Evolutionary conservation across 2,797 vertebrate species (phyloP).

Genomic region (Chelon auratus): DNA sequence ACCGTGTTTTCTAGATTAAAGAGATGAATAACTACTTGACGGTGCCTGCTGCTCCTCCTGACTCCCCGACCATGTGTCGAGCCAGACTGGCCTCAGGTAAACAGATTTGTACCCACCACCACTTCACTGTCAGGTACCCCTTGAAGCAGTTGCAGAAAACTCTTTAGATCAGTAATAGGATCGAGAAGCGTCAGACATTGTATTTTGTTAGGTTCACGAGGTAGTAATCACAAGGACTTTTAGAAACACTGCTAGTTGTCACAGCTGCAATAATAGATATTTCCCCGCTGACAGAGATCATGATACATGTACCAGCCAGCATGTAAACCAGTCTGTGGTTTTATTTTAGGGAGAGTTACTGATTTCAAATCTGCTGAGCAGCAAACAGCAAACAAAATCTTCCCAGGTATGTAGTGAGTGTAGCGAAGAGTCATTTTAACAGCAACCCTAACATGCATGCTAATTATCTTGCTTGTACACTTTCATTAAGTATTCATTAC

Average conservation of each 20-base stretch:
- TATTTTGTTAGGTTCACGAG: background rate
- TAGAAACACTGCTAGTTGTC: conserved; percentile 4
- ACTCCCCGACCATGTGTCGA: conserved; percentile 91
- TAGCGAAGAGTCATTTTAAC: conserved; percentile 37
- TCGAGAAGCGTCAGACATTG: background rate
- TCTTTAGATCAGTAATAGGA: background rate
- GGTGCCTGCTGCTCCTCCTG: conserved; percentile 88
- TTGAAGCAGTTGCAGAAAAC: conserved; percentile 2
- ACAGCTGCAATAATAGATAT: conserved; percentile 41
- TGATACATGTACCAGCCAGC: conserved; percentile 58
- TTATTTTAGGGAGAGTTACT: conserved; percentile 79
- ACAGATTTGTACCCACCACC: conserved; percentile 19
- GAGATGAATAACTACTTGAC: conserved; percentile 94
- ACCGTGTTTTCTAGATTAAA: conserved; percentile 64
- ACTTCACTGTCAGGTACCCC: conserved; percentile 11
- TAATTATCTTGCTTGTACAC: conserved; percentile 41
- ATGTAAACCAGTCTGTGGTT: conserved; percentile 78
- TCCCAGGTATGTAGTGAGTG: conserved; percentile 77
- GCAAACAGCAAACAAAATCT: conserved; percentile 63
- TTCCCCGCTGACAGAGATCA: conserved; percentile 54
- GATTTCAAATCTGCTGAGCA: conserved; percentile 77
- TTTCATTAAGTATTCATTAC: conserved; percentile 39
- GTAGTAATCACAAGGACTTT: background rate
- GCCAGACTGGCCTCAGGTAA: conserved; percentile 94
- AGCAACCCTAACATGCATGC: conserved; percentile 73